Evolutionary conservation across 2,888 invertebrate genomes (phyloP), one percentile per base, ranked within the genome.

Genomic region (Cecidostiba fungosa): DNA sequence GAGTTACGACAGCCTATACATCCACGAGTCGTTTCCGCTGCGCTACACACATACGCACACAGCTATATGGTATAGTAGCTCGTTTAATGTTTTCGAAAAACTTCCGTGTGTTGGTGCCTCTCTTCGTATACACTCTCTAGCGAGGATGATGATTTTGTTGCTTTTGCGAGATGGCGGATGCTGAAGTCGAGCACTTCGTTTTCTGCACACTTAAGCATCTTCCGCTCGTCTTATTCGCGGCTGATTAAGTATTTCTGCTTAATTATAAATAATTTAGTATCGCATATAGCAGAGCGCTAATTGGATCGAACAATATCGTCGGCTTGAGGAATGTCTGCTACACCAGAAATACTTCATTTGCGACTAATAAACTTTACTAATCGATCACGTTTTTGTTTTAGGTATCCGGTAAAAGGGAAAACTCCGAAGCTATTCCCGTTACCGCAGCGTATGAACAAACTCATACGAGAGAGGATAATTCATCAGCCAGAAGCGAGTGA

Each of bases 21-120:
- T 26, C 23, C 69, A 76, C 77, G 47, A 85, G 77, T 77, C 62
- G 72, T 85, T 81, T 85, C 85, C 81, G 81, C 77, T 77, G 70
- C n/a, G n/a, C 43, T 76, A 80, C 76, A 74, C 36, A 77, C 79
- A 62, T 16, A 12, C 19, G 0, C 62, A 36, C 47, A 14, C 12
- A 14, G 16, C 19, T 32, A 19, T 6, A n/a, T n/a, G n/a, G n/a
- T n/a, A n/a, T n/a, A n/a, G 32, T 66, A 73, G 14, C 59, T 76
- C 36, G 47, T 50, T 73, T 47, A 39, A n/a, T 23, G 54, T 69
- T 84, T 79, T 79, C 23, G 66, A 54, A 73, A 73, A 39, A 23
- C 72, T 43, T n/a, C 8, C 32, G 36, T 29, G 43, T 19, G 47
- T 10, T 19, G 14, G 54, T 29, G 16, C 72, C 12, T 8, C n/a